These are phyloP conservation scores for Epizoanthus fatuus DNA, from an alignment of 92 coral and sea anemone species.

Conservation along the genomic window DNA sequence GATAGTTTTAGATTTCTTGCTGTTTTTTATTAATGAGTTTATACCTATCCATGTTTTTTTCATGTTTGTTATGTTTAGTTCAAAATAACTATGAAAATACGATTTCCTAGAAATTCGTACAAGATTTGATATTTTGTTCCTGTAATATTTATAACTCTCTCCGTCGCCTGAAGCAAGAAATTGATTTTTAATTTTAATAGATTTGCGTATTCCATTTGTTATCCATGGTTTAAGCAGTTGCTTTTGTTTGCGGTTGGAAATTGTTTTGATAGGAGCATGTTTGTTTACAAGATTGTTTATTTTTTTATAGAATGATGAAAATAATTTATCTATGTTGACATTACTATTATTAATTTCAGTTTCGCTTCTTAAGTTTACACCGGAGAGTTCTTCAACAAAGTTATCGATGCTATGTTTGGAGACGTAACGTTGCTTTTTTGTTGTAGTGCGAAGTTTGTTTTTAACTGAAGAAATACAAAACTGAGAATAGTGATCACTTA, in stretches of 20 bases:
- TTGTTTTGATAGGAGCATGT: conserved; percentile 51
- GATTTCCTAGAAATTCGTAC: conserved; percentile 44
- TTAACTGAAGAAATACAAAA: conserved; percentile 43
- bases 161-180: conserved; percentile 39
- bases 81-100: conserved; percentile 19
- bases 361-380: conserved; percentile 4
- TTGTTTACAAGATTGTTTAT: conserved; percentile 48
- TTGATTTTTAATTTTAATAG: conserved; percentile 50
- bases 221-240: conserved; percentile 52
- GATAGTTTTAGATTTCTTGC: conserved; percentile 11
- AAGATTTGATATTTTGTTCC: conserved; percentile 49
- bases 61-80: conserved; percentile 25
- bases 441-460: background rate
- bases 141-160: conserved; percentile 32
- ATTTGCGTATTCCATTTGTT: conserved; percentile 50
- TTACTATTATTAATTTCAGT: background rate
- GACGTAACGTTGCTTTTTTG: conserved; percentile 17
- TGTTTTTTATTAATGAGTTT: conserved; percentile 16
- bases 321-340: conserved; percentile 37
- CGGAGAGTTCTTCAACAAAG: conserved; percentile 25
- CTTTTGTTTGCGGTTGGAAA: conserved; percentile 43
- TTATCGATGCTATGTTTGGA: conserved; percentile 19
- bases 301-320: conserved; percentile 39
- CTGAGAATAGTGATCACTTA: conserved; percentile 21
- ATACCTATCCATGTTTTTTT: conserved; percentile 52